Base-by-base conservation (phyloP, 1,140 invertebrate genomes). In the Papilio polytes region DNA sequence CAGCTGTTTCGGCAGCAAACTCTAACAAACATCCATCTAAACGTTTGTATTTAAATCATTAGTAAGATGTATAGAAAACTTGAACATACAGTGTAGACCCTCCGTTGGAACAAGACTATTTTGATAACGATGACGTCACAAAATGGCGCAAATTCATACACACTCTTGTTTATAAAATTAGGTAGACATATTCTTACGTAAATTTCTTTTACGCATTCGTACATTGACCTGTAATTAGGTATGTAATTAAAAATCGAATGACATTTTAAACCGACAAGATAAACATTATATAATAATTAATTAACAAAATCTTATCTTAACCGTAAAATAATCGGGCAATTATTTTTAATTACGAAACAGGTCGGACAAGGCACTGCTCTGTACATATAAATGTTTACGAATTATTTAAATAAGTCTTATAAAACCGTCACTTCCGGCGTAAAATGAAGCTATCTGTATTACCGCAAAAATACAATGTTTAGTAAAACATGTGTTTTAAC, bases 341-440 rank as follows among this genome's bases (percentile, higher is more conserved):
- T 70, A 70, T 70, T 70, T 70, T 70, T 70, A 70, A 70, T 70
- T 70, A 70, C 22, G 26, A 13, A 70, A 70, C 63, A 70, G 26
- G 63, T 70, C 12, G 22, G 63, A 31, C 63, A 6, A 70, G 63
- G 13, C 31, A 8, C 59, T 10, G 15, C 12, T 70, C 26, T 2
- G 10, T 31, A 70, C 63, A 70, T 70, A 36, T 36, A 26, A 70
- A 31, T 46, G 41, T 26, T 76, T 76, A 53, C n/a, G 20, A 66
- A 51, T 53, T 4, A 53, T 22, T n/a, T 18, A 74, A 74, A 22
- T 44, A 53, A 46, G 10, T 51, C 9, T 22, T 48, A 26, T 20
- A 13, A 76, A 76, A 46, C 74, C n/a, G 4, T n/a, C n/a, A 51
- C 74, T 76, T 76, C 74, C 74, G 74, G 74, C 48, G 46, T 15